Evolutionary conservation across 2,797 vertebrate genomes (phyloP).

Genomic region (Myotis planiceps): DNA sequence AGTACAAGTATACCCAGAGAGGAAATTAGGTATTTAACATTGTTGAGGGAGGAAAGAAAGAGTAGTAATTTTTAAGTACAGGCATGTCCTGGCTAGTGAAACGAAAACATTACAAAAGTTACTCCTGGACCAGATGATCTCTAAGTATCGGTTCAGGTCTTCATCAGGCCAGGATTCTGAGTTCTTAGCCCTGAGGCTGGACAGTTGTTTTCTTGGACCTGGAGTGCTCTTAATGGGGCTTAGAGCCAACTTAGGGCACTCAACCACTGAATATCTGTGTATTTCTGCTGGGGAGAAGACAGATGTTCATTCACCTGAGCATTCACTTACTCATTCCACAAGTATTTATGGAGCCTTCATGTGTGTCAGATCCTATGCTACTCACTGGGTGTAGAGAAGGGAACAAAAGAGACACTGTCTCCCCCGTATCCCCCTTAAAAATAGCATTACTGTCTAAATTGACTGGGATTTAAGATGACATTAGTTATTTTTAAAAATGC

Average conservation of each 20-base stretch:
- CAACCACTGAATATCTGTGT: no score
- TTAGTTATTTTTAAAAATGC: background rate
- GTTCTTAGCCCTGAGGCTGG: background rate
- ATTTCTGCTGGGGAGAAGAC: background rate
- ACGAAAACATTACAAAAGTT: background rate
- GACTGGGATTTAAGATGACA: background rate
- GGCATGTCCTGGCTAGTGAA: background rate
- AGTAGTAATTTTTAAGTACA: background rate
- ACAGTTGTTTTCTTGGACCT: background rate
- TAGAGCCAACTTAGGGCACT: background rate
- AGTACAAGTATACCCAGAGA: background rate
- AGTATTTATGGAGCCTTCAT: background rate
- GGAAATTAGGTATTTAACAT: background rate
- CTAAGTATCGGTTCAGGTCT: background rate
- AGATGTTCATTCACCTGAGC: background rate
- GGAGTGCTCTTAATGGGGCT: background rate
- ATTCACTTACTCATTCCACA: background rate
- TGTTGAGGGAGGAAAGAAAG: background rate
- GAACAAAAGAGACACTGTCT: background rate
- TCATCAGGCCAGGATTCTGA: background rate
- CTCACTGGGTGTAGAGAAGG: background rate
- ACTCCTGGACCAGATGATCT: background rate
- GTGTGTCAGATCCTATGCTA: background rate
- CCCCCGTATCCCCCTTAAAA: background rate
- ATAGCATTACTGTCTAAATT: background rate